Conservation (phyloP, 2,113 vertebrate genomes). For the Seriola rivoliana region DNA sequence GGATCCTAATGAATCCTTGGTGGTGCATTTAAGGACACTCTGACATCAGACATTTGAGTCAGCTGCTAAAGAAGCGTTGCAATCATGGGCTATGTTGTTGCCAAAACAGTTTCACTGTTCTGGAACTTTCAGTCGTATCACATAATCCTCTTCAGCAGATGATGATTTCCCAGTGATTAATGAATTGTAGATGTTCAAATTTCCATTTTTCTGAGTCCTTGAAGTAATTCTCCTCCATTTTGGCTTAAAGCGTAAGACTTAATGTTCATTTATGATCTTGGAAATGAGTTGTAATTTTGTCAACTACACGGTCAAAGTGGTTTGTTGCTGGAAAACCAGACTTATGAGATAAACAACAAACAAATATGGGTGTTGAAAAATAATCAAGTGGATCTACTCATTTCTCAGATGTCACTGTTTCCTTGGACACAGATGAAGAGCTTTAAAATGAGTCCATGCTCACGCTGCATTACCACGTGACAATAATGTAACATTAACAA, state of each 20-base stretch:
- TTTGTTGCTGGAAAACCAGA: neutral
- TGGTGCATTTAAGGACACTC: conserved; percentile 40
- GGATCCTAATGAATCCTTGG: neutral
- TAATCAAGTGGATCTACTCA: no score
- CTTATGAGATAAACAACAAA: neutral
- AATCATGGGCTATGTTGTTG: no score
- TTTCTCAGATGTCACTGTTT: neutral
- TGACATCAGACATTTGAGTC: conserved; percentile 36
- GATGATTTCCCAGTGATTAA: conserved; percentile 17
- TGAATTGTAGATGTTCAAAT: conserved; percentile 13
- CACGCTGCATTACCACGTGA: neutral
- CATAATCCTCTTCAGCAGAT: conserved; percentile 6
- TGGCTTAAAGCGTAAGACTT: neutral
- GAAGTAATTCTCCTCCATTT: neutral
- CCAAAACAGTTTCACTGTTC: neutral
- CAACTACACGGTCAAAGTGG: neutral
- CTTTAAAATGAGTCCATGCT: conserved; percentile 12
- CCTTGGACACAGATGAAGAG: neutral
- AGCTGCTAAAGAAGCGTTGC: conserved; percentile 6
- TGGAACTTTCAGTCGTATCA: neutral
- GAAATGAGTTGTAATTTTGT: neutral
- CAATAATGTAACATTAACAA: neutral
- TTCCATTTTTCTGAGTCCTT: neutral
- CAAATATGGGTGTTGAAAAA: neutral
- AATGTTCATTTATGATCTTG: neutral